These are phyloP conservation scores for Acipenser ruthenus DNA, from an alignment of 2,797 vertebrate species.

Conservation along the genomic window DNA sequence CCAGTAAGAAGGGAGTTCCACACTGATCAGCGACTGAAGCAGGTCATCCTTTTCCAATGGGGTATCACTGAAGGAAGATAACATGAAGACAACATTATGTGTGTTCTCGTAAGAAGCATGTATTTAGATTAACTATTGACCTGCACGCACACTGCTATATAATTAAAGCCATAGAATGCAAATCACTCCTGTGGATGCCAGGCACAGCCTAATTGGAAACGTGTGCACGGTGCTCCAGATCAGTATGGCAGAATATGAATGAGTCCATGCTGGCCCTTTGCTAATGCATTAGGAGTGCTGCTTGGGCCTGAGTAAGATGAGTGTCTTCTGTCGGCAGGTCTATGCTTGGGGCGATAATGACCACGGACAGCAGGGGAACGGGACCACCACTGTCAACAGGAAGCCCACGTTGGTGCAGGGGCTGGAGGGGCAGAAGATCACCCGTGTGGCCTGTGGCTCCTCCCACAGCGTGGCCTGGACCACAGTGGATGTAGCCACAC, in stretches of 20 bases:
- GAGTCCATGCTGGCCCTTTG: no score
- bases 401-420: conserved; percentile 95
- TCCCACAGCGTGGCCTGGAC: conserved; percentile 98
- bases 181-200: no score
- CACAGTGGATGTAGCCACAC: conserved; percentile 89
- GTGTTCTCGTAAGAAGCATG: no score
- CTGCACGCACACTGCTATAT: no score
- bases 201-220: no score
- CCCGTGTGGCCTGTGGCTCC: conserved; percentile 91
- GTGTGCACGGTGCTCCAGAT: no score
- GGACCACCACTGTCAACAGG: conserved; percentile 93
- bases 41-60: conserved; percentile 9
- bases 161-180: no score
- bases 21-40: neutral
- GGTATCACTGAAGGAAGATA: conserved; percentile 4
- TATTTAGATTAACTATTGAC: no score
- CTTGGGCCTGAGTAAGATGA: neutral
- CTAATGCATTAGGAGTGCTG: no score
- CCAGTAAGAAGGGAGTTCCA: no score
- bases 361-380: conserved; percentile 95
- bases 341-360: conserved; percentile 97
- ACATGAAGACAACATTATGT: no score
- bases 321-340: conserved; percentile 55
- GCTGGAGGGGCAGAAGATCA: conserved; percentile 96
- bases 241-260: no score